Base-by-base conservation (phyloP, 35 echinoderm and acorn worm species). In the Apostichopus californicus region DNA sequence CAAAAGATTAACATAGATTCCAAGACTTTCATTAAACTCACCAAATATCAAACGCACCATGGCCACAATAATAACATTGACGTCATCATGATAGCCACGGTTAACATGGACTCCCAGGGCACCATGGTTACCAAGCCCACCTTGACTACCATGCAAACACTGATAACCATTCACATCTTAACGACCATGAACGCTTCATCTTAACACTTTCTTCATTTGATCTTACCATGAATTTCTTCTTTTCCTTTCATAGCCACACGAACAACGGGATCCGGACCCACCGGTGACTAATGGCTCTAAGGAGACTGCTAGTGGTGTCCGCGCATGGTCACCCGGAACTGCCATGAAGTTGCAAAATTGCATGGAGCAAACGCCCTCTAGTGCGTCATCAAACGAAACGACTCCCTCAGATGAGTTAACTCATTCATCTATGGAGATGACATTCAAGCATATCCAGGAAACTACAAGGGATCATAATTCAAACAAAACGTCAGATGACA, bases 291-390 rank as follows among this genome's bases (percentile, higher is more conserved):
- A 85, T 85, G 81, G 81, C 81, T 56, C 24, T 15, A 54, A 58
- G n/a, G 57, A 56, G 20, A 18, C 81, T 22, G 28, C 25, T 85
- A 17, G 57, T 58, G 55, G 55, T n/a, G 15, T 56, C 14, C 55
- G 56, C 20, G 24, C 81, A 21, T 18, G 22, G 55, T n/a, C 56
- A 58, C 15, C 55, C 12, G 23, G 55, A 85, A 22, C 81, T 25
- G 72, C 34, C 20, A 89, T 89, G 86, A 89, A 89, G 86, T 66
- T 89, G 6, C 86, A 89, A 26, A 73, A 89, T 72, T 89, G 73
- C 52, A 89, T 89, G 86, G 86, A 89, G 71, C 57, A 89, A 15
- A 28, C 86, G 61, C 61, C 64, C n/a, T 89, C 86, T 21, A 28
- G 86, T 21, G 14, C 86, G 64, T 66, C 86, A 28, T 71, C 86